Base-by-base conservation (phyloP, 2,797 vertebrate genomes). In the Leptodactylus fallax region DNA sequence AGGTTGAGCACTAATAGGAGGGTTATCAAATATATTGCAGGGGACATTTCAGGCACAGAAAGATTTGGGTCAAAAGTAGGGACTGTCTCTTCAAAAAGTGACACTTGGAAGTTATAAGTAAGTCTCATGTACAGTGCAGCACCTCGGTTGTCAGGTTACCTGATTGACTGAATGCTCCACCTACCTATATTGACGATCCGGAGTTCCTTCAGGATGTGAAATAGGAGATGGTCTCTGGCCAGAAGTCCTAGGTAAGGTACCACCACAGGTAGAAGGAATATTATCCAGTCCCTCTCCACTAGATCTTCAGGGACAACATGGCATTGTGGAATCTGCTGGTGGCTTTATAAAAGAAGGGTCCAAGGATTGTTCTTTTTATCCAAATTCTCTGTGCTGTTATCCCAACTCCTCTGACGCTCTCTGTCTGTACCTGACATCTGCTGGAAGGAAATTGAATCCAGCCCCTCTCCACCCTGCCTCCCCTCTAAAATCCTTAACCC, bases 371-470 rank as follows among this genome's bases (percentile, higher is more conserved):
- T 61, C 74, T 71, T 71, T 76, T 71, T 25, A 84, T 83, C 65
- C 45, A 47, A 80, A 85, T 74, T 79, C 63, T 72, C 47, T 65
- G 63, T 69, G 61, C n/a, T 7, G 61, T 80, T 67, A 80, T 88
- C 67, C 80, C 55, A 45, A 79, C 76, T 88, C 74, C 81, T 81
- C 81, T 79, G 87, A 88, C 87, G 82, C 87, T 88, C 82, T 80
- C n/a, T 49, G 87, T 51, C 77, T 85, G 69, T 85, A 88, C 87
- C 87, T 88, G 87, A 88, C 87, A 88, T 88, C 87, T 88, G 87
- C 87, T 85, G 67, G 84, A 74, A 88, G 82, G 87, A 85, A 88
- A 88, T 85, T 85, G 58, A 85, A 85, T 72, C 82, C 87, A 85
- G 82, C 82, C 87, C 87, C 87, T 85, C 76, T 80, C 60, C 60